Evolutionary conservation across 64 coral and sea anemone genomes (phyloP), one percentile per base, ranked within the genome.

Genomic region (Montipora foliosa): DNA sequence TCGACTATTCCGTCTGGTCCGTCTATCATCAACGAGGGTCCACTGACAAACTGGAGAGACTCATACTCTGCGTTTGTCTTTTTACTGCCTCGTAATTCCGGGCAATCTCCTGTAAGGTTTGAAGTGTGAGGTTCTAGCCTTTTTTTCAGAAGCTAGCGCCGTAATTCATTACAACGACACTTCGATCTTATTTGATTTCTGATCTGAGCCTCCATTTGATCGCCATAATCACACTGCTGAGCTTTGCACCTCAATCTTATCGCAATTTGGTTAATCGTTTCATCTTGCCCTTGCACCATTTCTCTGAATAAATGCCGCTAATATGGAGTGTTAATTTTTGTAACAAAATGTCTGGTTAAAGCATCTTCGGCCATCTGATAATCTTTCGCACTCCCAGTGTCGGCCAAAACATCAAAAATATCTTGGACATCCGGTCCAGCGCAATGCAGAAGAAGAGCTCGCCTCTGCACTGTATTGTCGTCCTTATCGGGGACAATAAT

Each of bases 71-170:
- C 3, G 87, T 47, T 58, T 78, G 87, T 57, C 70, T 44, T 9
- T 60, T 60, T 13, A 62, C 75, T n/a, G 74, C 87, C 37, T 89
- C 74, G n/a, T 82, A 37, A 37, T 37, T 37, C 29, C 29, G 29
- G 29, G 29, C 29, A 37, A 37, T 37, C 29, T 37, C 29, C 29
- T 37, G 29, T 37, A 37, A 37, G 29, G 29, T 37, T 37, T 37
- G 29, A 37, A 37, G 29, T 37, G 79, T 80, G 25, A 90, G 67
- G 47, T 19, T 24, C 21, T 90, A 49, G 13, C 87, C 79, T 52
- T 84, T 90, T 55, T 94, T 80, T 37, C 67, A 94, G 70, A 21
- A 67, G 71, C 70, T 90, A 86, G 24, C 73, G 80, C 5, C 80
- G 55, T 62, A 95, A 19, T 29, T 77, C 79, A 3, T 81, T 70